Base-by-base conservation (phyloP, 1,140 invertebrate genomes). In the Vollenhovia emeryi region DNA sequence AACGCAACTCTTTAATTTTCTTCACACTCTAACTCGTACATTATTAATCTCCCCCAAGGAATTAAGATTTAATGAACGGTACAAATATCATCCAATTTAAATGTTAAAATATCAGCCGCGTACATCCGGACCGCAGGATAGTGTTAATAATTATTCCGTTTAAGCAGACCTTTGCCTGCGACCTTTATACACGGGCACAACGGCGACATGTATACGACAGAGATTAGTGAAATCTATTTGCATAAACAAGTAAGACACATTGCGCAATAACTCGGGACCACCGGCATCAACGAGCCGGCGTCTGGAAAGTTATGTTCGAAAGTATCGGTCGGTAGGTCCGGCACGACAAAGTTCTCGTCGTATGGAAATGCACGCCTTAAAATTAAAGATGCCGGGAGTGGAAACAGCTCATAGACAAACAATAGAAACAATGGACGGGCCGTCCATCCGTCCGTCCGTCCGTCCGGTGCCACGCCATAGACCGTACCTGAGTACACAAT, bases 401-500 rank as follows among this genome's bases (percentile, higher is more conserved):
- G 52, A 52, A 80, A 24, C 66, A 69, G 59, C 48, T 87, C 66
- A 60, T 90, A 89, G 88, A 85, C 89, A 89, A 90, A 90, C 85
- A 90, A 89, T 89, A 90, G 88, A 90, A 87, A 90, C 88, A 90
- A 90, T 87, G 86, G 66, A 50, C 33, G 66, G 21, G 3, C 62
- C 80, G 74, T 74, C 52, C 50, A 74, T 57, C 15, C 33, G 36
- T 52, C 33, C 52, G 21, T 24, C 4, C 24, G n/a, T 36, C 59
- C 48, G 24, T 40, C 55, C 64, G 78, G 59, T 88, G 87, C 86
- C 55, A 74, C 60, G 64, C 18, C 71, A 78, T 86, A 68, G 85
- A 83, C 88, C 59, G 62, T 87, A 78, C 88, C 75, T 90, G 83
- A 78, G 83, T 75, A 89, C 86, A 90, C 89, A 90, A 90, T 86